Evolutionary conservation across 2,888 invertebrate species (phyloP).

Genomic region (Brenthis daphne): DNA sequence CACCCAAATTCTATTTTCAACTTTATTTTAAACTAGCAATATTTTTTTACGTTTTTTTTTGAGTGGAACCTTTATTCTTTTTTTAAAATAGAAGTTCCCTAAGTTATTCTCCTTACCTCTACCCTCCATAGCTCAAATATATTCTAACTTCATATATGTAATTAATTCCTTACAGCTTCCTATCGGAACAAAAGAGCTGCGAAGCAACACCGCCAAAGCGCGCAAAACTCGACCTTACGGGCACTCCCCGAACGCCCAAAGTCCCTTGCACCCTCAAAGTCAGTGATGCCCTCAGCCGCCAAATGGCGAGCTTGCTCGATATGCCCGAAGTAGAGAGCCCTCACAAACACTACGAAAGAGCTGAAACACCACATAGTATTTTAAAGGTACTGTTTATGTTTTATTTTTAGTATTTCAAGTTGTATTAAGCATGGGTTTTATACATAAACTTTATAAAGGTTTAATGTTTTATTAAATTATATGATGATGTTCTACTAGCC

Average conservation of each 20-base stretch:
- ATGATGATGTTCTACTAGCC: too few species aligned
- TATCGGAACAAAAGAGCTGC: constrained; percentile 45
- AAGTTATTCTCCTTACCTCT: too few species aligned
- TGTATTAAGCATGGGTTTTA: neutral
- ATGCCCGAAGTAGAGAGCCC: constrained; percentile 81
- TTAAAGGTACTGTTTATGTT: constrained; percentile 74
- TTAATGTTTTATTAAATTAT: too few species aligned
- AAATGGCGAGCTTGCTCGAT: constrained; percentile 71
- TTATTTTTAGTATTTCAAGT: neutral
- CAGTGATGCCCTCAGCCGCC: constrained; percentile 51
- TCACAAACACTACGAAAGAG: constrained; percentile 47
- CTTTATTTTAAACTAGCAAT: too few species aligned
- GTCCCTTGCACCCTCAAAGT: constrained; percentile 41
- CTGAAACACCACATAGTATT: constrained; percentile 85
- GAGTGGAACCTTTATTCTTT: too few species aligned
- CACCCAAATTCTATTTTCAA: neutral
- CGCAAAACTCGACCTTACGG: constrained; percentile 51
- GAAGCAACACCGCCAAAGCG: constrained; percentile 66
- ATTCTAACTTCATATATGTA: too few species aligned
- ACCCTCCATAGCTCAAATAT: too few species aligned
- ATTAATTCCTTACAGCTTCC: constrained; percentile 48
- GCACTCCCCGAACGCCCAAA: constrained; percentile 53
- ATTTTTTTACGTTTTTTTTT: too few species aligned
- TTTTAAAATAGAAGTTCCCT: too few species aligned
- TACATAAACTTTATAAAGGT: too few species aligned